phyloP scores from a whole-genome alignment of 2,113 vertebrate species.

The Misgurnus mizolepis region DNA sequence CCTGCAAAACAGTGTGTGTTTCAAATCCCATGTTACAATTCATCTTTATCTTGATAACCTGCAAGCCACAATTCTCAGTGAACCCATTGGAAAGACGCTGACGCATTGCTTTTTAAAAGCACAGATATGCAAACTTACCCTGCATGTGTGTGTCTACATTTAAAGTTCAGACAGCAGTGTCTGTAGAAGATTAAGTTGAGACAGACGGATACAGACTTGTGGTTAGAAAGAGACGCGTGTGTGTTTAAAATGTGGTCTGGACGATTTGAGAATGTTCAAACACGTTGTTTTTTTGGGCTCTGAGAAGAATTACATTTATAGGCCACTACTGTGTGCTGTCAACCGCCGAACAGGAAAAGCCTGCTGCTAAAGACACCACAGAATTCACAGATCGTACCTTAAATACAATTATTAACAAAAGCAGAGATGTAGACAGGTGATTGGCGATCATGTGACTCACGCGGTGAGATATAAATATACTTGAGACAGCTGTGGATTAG shows the following conservation, averaged over 20 bases:
- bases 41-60: slow-evolving; percentile 26
- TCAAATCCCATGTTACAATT: background rate
- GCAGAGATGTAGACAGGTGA: slow-evolving; percentile 10
- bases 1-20: background rate
- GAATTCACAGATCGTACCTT: background rate
- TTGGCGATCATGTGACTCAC: background rate
- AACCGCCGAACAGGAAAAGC: background rate
- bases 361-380: background rate
- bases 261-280: background rate
- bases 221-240: background rate
- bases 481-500: slow-evolving; percentile 28
- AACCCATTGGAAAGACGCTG: slow-evolving; percentile 45
- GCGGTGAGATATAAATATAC: slow-evolving; percentile 26
- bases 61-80: slow-evolving; percentile 35
- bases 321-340: background rate
- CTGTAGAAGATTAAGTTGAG: slow-evolving; percentile 39
- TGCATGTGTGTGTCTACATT: background rate
- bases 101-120: slow-evolving; percentile 37
- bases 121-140: background rate
- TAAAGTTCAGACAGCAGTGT: slow-evolving; percentile 1
- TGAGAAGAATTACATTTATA: background rate
- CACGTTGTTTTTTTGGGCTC: background rate
- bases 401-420: slow-evolving; percentile 7
- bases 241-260: background rate
- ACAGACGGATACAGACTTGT: slow-evolving; percentile 40